These are phyloP conservation scores for Polymixis lichenea DNA, from an alignment of 2,888 invertebrate species.

Conservation along the genomic window DNA sequence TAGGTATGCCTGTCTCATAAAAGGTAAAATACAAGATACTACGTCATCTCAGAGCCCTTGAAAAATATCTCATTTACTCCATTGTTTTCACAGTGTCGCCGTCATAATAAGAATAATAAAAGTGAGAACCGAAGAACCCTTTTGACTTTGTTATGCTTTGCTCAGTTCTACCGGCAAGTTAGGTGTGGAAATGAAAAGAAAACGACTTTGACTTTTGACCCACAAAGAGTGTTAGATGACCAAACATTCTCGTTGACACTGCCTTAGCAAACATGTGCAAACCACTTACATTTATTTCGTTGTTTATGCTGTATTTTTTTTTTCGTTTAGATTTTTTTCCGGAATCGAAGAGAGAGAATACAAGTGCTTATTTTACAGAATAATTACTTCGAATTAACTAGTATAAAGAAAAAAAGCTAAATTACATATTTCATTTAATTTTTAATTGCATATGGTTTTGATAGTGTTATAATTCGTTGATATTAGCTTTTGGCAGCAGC, in stretches of 20 bases:
- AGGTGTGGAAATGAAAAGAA: constrained; percentile 46
- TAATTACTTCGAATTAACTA: background rate
- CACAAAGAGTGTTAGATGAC: constrained; percentile 29
- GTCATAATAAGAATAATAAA: constrained; percentile 34
- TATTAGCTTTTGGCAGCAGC: too few species aligned
- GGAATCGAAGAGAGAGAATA: background rate
- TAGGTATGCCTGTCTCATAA: background rate
- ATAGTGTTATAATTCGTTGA: too few species aligned
- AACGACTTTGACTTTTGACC: constrained; percentile 54
- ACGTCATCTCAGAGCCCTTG: constrained; percentile 10
- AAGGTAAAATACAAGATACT: constrained; percentile 3
- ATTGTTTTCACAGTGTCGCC: constrained; percentile 39
- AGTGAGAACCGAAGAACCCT: constrained; percentile 41
- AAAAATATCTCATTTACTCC: constrained; percentile 31
- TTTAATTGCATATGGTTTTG: too few species aligned
- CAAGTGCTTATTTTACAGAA: background rate
- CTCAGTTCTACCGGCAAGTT: background rate
- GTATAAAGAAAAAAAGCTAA: too few species aligned
- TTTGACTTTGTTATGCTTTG: constrained; percentile 47
- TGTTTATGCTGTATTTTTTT: background rate
- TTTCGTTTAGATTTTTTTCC: background rate
- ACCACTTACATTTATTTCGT: constrained; percentile 6
- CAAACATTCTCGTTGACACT: constrained; percentile 32
- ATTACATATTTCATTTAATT: too few species aligned
- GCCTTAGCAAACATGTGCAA: constrained; percentile 24